These are phyloP conservation scores for Drosophila hawaiiensis DNA, from an alignment of 2,888 invertebrate species.

Conservation along the genomic window DNA sequence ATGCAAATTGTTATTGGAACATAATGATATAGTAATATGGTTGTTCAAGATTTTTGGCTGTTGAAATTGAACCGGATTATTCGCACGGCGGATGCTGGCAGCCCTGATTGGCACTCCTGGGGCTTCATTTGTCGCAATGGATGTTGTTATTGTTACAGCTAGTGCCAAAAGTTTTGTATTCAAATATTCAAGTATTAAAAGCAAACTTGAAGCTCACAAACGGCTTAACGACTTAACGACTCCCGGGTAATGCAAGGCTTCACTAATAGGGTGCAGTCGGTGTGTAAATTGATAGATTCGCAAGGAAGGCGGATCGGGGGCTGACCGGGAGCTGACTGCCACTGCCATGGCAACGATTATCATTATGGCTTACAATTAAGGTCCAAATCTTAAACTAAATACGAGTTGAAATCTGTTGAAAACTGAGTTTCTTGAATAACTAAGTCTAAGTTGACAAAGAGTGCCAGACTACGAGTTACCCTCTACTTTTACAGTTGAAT, in stretches of 20 bases:
- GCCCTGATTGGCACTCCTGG: conserved; percentile 5
- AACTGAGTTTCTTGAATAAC: not conserved
- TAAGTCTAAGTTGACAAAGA: not conserved
- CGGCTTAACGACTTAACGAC: conserved; percentile 20
- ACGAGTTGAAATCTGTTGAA: conserved; percentile 8
- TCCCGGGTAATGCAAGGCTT: not conserved
- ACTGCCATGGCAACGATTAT: conserved; percentile 40
- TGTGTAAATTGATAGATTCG: conserved; percentile 55
- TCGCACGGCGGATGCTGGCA: not conserved
- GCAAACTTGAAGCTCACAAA: conserved; percentile 30
- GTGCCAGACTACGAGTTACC: not conserved
- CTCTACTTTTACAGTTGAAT: not conserved
- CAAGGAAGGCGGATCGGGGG: not conserved
- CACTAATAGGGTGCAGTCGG: conserved; percentile 34
- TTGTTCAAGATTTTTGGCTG: conserved; percentile 1
- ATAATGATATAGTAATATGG: conserved; percentile 5
- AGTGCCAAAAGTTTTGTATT: conserved; percentile 18
- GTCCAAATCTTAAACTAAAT: conserved; percentile 23
- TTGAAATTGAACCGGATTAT: not conserved
- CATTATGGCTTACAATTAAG: conserved; percentile 34
- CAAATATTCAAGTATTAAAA: conserved; percentile 30
- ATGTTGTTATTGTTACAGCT: not conserved
- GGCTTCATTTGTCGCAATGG: not conserved
- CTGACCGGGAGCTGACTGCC: not conserved
- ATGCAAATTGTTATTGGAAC: not conserved